These are phyloP conservation scores for Neodiprion fabricii DNA, from an alignment of 1,140 invertebrate species.

Conservation along the genomic window DNA sequence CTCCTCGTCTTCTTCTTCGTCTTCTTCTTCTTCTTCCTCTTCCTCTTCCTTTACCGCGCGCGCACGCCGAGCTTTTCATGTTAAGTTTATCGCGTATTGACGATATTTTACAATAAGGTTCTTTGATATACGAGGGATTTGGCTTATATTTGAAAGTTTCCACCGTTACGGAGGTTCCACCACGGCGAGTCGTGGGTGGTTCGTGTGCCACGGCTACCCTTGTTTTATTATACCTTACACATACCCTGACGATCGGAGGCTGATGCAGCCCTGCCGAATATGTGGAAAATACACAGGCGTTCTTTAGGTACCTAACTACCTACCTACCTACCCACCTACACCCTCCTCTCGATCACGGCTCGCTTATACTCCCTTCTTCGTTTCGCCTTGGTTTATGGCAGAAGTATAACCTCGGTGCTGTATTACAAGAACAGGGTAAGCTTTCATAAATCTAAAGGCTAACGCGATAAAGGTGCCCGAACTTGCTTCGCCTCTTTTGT, in stretches of 20 bases:
- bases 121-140: conserved; percentile 32
- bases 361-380: neutral
- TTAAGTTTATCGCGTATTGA: conserved; percentile 32
- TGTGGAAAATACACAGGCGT: no score
- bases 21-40: no score
- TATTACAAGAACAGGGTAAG: neutral
- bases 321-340: no score
- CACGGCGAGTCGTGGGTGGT: neutral
- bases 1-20: no score
- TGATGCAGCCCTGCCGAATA: no score
- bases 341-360: conserved; percentile 1
- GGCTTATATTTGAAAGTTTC: conserved; percentile 31
- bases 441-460: neutral
- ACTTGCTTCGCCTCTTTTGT: neutral
- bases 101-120: conserved; percentile 33
- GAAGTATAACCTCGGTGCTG: neutral
- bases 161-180: conserved; percentile 9
- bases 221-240: no score
- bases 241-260: no score
- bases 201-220: no score
- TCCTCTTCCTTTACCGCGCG: no score
- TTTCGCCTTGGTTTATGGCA: conserved; percentile 5
- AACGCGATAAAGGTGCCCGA: neutral
- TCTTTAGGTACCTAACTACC: no score
- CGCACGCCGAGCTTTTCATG: neutral